Percentiles rank a stretch among this genome's conserved stretches.
These are phyloP conservation scores for Elephantulus edwardii DNA, from an alignment of 2,113 vertebrate species.

Conservation along the genomic window DNA sequence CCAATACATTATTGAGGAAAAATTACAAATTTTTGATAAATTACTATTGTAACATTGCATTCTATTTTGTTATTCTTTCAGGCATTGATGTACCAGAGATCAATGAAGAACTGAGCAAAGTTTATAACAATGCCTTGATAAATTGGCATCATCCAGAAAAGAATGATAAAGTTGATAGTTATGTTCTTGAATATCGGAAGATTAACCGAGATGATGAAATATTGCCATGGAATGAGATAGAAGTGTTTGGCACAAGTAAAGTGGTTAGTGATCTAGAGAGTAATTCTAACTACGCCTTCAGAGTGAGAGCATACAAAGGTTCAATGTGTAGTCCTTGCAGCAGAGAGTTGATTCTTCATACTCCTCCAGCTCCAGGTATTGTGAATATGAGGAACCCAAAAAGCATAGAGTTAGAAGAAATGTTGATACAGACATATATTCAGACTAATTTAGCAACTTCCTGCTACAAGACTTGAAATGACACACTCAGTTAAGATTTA, in stretches of 20 bases:
- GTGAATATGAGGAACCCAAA: neutral
- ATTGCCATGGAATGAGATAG: constrained; percentile 85
- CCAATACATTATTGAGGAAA: neutral
- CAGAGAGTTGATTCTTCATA: constrained; percentile 89
- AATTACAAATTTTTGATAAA: neutral
- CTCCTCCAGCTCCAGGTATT: constrained; percentile 94
- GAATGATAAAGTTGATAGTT: constrained; percentile 87
- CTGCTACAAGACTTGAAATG: neutral
- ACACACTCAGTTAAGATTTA: neutral
- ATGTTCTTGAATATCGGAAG: constrained; percentile 92
- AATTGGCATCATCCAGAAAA: constrained; percentile 91
- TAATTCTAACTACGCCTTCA: constrained; percentile 89
- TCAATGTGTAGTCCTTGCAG: constrained; percentile 91
- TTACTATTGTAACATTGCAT: neutral
- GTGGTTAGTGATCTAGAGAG: constrained; percentile 88
- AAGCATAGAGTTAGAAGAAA: neutral
- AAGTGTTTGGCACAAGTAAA: constrained; percentile 87
- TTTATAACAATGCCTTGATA: constrained; percentile 93
- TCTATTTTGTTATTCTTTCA: constrained; percentile 76
- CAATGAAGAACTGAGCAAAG: constrained; percentile 88
- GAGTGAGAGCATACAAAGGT: constrained; percentile 91
- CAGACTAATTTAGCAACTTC: neutral
- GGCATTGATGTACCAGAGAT: constrained; percentile 93
- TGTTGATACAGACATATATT: neutral
- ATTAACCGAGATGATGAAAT: constrained; percentile 85